Base-by-base conservation (phyloP, 1,140 invertebrate species). In the Cydia splendana region DNA sequence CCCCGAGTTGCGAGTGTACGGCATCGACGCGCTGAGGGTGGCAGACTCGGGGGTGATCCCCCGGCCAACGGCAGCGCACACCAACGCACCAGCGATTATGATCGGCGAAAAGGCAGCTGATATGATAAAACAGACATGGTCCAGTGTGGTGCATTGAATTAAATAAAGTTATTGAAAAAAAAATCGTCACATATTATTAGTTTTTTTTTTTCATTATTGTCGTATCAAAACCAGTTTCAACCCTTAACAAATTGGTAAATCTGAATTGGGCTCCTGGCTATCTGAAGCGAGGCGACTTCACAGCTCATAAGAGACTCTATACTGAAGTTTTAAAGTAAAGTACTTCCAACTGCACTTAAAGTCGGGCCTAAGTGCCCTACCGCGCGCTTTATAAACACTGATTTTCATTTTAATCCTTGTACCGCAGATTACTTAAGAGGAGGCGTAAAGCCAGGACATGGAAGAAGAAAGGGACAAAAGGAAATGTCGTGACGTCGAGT, bases 101-200 rank as follows among this genome's bases (percentile, higher is more conserved):
- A 96, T 99, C 65, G 98, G 95, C 0, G 98, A 99, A 90, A 97
- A 97, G 84, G 96, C 95, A 0, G 95, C 97, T 0, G 97, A 98
- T 88, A 94, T 98, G 87, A 97, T 98, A 51, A 96, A 95, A 82
- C 87, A 93, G 73, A 89, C 94, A 53, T 96, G 95, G 95, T 86
- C 82, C 4, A 91, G 91, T 81, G 80, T 83, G 24, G 79, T 90
- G 20, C 57, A 62, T 24, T 24, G 10, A 62, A 24, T 24, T 2
- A 18, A 20, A 20, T 62, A 24, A 24, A 24, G 0, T 20, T 62
- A n/a, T n/a, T n/a, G n/a, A n/a, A n/a, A n/a, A n/a, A n/a, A n/a
- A n/a, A n/a, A n/a, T n/a, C n/a, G n/a, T 24, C 24, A 24, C 0
- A 24, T 24, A n/a, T 24, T 24, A 1, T 24, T 24, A 0, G 24